A percentile compares a stretch with the other conserved stretches of the same genome.
phyloP scores from a whole-genome alignment of 37 sponge, comb jelly and placozoan species.

The Ianthella basta region DNA sequence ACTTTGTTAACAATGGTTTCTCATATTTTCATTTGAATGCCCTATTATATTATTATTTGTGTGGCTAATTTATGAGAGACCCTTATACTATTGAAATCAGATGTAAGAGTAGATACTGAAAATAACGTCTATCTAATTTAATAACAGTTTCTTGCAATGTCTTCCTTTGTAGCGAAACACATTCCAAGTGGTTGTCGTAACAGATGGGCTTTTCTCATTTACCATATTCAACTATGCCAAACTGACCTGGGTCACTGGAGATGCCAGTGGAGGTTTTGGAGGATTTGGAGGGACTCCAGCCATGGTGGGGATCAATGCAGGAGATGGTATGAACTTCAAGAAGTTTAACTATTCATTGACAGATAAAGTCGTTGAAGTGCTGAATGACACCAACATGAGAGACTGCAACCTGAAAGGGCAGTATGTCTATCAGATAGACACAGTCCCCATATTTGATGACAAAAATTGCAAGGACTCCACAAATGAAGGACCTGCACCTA shows the following conservation, averaged over 20 bases:
- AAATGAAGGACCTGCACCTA: too few relatives aligned
- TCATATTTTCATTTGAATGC: too few relatives aligned
- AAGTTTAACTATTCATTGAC: conserved; percentile 2
- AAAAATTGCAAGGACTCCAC: background rate
- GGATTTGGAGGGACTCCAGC: conserved; percentile 33
- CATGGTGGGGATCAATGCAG: conserved; percentile 33
- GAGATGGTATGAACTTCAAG: conserved; percentile 19
- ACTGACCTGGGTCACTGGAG: conserved; percentile 25
- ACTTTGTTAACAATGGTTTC: too few relatives aligned
- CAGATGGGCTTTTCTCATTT: conserved; percentile 23
- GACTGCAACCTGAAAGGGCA: background rate
- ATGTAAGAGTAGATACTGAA: too few relatives aligned
- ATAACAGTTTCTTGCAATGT: too few relatives aligned
- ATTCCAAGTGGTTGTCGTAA: conserved; percentile 24
- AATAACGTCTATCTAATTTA: too few relatives aligned
- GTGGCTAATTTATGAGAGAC: too few relatives aligned
- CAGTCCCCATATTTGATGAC: background rate
- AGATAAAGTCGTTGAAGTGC: background rate
- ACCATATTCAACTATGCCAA: conserved; percentile 31
- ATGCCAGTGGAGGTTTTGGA: background rate
- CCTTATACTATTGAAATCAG: too few relatives aligned
- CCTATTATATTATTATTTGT: too few relatives aligned
- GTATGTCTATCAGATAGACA: conserved; percentile 14
- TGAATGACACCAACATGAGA: background rate
- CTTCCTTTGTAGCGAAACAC: conserved; percentile 1